A percentile compares a stretch with the other conserved stretches of the same genome.
Evolutionary conservation across 1,140 invertebrate genomes (phyloP).

Genomic region (Uloborus diversus): DNA sequence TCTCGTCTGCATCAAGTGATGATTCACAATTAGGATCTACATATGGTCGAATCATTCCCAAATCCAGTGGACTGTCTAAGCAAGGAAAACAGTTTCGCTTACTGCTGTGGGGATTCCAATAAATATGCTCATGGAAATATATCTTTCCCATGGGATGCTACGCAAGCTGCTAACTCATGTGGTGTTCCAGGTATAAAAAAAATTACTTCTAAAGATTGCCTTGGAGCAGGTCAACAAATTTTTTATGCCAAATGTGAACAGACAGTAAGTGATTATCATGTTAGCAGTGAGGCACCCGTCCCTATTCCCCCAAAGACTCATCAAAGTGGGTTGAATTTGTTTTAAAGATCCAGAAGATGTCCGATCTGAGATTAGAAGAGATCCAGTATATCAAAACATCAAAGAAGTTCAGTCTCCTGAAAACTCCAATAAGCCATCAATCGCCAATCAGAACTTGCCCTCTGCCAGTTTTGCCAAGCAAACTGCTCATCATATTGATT

Average conservation of each 20-base stretch:
- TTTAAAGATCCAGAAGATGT: neutral
- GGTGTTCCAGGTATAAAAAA: neutral
- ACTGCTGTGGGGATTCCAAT: slow-evolving; percentile 40
- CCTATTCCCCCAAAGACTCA: neutral
- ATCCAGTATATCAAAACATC: slow-evolving; percentile 47
- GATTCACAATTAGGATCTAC: slow-evolving; percentile 13
- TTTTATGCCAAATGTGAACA: neutral
- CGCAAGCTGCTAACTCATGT: neutral
- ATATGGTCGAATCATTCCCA: slow-evolving; percentile 34
- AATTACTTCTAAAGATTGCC: neutral
- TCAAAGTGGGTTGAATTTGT: neutral
- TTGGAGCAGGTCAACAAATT: neutral
- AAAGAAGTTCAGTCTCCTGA: slow-evolving; percentile 21
- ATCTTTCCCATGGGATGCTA: slow-evolving; percentile 31
- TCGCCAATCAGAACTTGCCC: neutral
- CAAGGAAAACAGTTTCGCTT: slow-evolving; percentile 36
- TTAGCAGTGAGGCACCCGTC: neutral
- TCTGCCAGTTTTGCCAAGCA: neutral
- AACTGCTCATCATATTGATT: neutral
- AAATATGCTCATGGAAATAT: slow-evolving; percentile 36
- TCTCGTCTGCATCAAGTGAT: neutral
- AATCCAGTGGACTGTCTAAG: neutral
- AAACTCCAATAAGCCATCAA: neutral
- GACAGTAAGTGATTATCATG: neutral
- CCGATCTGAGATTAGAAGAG: neutral